Conservation (phyloP, 2,888 invertebrate genomes). For the Tinea semifulvella region DNA sequence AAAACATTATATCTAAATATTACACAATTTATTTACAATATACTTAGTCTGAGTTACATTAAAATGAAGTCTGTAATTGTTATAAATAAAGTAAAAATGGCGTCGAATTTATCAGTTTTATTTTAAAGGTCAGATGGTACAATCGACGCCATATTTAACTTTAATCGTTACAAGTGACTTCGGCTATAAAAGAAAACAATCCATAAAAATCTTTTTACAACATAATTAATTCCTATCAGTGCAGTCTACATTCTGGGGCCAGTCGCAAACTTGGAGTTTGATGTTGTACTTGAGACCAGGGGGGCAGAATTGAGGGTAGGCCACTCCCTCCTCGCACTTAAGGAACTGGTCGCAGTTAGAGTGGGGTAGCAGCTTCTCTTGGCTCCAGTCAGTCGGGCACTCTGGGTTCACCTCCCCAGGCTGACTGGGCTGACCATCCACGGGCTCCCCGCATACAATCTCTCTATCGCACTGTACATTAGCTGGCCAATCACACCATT, state of each 20-base stretch:
- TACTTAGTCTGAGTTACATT: too few relatives aligned
- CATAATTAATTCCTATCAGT: conserved; percentile 27
- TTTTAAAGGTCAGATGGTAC: too few relatives aligned
- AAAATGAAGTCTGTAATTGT: too few relatives aligned
- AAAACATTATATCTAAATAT: too few relatives aligned
- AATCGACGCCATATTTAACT: too few relatives aligned
- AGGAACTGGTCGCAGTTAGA: conserved; percentile 70
- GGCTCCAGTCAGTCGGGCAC: conserved; percentile 29
- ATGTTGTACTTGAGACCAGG: conserved; percentile 66
- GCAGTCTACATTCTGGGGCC: conserved; percentile 69
- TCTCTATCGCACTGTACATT: conserved; percentile 59
- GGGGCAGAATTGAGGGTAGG: conserved; percentile 66
- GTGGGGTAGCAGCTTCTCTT: conserved; percentile 62
- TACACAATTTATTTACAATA: too few relatives aligned
- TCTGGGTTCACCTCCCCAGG: not conserved
- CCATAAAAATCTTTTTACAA: too few relatives aligned
- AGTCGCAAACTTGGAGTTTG: conserved; percentile 68
- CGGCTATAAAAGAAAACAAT: too few relatives aligned
- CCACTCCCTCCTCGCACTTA: conserved; percentile 71
- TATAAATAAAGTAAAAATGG: too few relatives aligned
- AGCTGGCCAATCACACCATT: conserved; percentile 62
- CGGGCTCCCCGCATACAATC: not conserved
- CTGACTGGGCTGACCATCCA: not conserved
- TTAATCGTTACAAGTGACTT: too few relatives aligned
- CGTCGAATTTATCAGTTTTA: too few relatives aligned